These are phyloP conservation scores for Blastobasis adustella DNA, from an alignment of 2,888 invertebrate species.

Conservation along the genomic window DNA sequence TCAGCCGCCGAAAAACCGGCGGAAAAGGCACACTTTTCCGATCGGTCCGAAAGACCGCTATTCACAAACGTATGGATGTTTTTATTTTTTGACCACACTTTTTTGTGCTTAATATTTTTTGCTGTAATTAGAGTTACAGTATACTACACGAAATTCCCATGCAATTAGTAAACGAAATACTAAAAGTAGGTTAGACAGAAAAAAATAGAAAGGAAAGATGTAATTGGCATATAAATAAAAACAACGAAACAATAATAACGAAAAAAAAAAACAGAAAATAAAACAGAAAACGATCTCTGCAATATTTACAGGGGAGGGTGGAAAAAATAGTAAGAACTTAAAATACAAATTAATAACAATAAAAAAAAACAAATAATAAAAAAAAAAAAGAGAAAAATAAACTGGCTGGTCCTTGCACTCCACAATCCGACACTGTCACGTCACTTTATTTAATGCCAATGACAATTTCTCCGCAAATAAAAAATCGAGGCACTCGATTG, in stretches of 20 bases:
- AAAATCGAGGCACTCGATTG: too few species aligned
- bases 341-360: conserved; percentile 3
- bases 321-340: conserved; percentile 15
- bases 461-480: conserved; percentile 48
- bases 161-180: conserved; percentile 44
- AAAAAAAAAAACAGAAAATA: conserved; percentile 6
- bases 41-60: conserved; percentile 11
- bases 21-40: conserved; percentile 40
- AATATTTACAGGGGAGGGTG: conserved; percentile 54
- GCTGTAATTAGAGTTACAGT: too few species aligned
- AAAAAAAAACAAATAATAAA: conserved; percentile 23
- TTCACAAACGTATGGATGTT: too few species aligned
- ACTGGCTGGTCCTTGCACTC: conserved; percentile 55
- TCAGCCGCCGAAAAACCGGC: conserved; percentile 51
- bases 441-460: conserved; percentile 71
- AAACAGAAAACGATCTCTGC: conserved; percentile 32
- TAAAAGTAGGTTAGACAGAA: conserved; percentile 21
- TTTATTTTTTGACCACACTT: too few species aligned
- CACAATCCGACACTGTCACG: conserved; percentile 58
- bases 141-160: conserved; percentile 22
- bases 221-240: conserved; percentile 62
- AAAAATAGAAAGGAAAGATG: conserved; percentile 56
- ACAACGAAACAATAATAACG: conserved; percentile 11
- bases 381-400: conserved; percentile 36
- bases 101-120: too few species aligned